Evolutionary conservation across 2,888 invertebrate genomes (phyloP), one percentile per base, ranked within the genome.

Genomic region (Molanna angustata): DNA sequence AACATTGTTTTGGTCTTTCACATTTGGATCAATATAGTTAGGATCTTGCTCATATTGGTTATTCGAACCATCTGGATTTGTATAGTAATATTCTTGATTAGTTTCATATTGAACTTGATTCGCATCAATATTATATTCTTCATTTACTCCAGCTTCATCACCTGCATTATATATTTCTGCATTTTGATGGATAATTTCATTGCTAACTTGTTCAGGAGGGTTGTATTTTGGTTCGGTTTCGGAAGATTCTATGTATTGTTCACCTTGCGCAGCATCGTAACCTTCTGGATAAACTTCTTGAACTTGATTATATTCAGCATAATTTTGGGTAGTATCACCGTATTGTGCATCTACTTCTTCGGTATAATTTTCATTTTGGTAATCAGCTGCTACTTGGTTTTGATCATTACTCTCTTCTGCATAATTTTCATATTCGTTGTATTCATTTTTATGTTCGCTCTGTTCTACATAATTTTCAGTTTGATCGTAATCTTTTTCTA

Each of bases 161-260:
- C 18, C 11, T 27, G n/a, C 19, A 19, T 19, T 18, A 27, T 41
- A 3, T 32, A 43, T 32, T 11, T 49, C 49, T 14, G 31, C 18
- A 42, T 41, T 20, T 43, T 39, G 42, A 20, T 44, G 43, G 43
- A 33, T 18, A 17, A 6, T 16, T 39, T 6, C 6, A 6, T 17
- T 16, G 7, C 18, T 52, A 66, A 71, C 58, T 74, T 37, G 37
- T 37, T 16, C 73, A 53, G 72, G 72, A 19, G 37, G 21, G 21
- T 43, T 31, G 33, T 56, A 50, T 16, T 49, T 27, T 13, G 20
- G 22, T 41, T 44, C 33, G 17, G 35, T 40, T 31, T 39, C 48
- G 22, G 45, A 47, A 41, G 47, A 47, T 43, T 51, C 48, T 22
- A 27, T 37, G 16, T 47, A n/a, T 40, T 33, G 42, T 32, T 56